Evolutionary conservation across 2,797 vertebrate species (phyloP).

Genomic region (Buceros bicornis): DNA sequence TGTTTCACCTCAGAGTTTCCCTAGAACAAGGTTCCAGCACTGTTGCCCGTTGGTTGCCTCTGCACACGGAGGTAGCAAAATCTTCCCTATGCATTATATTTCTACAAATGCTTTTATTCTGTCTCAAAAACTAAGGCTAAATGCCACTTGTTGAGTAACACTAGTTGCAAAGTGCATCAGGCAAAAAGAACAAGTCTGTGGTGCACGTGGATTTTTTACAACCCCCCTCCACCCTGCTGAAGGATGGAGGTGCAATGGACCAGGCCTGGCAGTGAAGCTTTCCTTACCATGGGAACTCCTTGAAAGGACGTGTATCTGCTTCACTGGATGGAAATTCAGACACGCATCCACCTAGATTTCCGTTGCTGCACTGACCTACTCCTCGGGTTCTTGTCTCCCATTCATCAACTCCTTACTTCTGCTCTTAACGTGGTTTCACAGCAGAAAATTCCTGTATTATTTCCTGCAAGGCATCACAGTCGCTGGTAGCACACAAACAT

Average conservation of each 20-base stretch:
- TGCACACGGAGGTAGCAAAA: neutral
- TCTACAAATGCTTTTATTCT: slow-evolving; percentile 40
- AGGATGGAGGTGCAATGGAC: neutral
- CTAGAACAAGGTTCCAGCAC: neutral
- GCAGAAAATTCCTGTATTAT: neutral
- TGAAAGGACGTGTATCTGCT: neutral
- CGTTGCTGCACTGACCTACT: neutral
- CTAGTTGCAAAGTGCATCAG: slow-evolving; percentile 22
- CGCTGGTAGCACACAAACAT: rapidly evolving
- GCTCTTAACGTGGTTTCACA: neutral
- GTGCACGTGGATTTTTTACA: slow-evolving; percentile 1
- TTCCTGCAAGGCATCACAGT: neutral
- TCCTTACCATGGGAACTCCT: neutral
- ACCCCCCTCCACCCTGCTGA: neutral
- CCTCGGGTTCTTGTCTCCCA: neutral
- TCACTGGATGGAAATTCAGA: neutral
- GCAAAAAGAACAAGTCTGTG: slow-evolving; percentile 49
- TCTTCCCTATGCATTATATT: slow-evolving; percentile 35
- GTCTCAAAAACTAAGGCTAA: slow-evolving; percentile 44
- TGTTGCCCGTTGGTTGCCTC: neutral
- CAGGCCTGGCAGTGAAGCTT: neutral
- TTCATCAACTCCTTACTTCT: neutral
- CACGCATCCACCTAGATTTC: neutral
- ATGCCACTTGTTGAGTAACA: neutral
- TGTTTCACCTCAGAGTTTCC: neutral